phyloP scores from a whole-genome alignment of 30 jellyfish, hydroid and myxozoan genomes.

The Chironex yamaguchii region DNA sequence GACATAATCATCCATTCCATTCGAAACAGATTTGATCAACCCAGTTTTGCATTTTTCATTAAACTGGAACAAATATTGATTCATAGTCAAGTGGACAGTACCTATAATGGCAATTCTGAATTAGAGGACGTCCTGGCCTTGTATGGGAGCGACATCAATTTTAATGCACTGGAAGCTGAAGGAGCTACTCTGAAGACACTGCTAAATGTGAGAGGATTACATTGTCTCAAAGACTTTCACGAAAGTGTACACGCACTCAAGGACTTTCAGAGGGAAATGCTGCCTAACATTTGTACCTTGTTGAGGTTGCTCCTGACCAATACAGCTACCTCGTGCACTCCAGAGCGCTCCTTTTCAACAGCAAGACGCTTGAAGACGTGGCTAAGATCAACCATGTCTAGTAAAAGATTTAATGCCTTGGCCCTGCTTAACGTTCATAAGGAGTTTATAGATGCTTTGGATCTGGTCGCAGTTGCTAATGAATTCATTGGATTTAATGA shows the following conservation, averaged over 20 bases:
- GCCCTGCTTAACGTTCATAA: background rate
- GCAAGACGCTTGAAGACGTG: background rate
- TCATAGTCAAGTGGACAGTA: background rate
- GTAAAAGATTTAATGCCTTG: background rate
- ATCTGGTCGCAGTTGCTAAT: background rate
- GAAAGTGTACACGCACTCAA: background rate
- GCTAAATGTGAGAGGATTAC: background rate
- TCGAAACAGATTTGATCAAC: background rate
- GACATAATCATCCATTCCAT: background rate
- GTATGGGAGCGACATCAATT: background rate
- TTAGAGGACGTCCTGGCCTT: background rate
- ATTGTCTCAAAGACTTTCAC: background rate
- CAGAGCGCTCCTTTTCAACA: background rate
- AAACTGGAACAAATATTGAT: too few relatives aligned
- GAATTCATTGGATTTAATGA: too few relatives aligned
- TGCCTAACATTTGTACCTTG: background rate
- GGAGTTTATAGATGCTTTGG: background rate
- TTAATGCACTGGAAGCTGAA: too few relatives aligned
- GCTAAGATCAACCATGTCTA: too few relatives aligned
- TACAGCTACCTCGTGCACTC: conserved; percentile 4
- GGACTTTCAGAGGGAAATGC: background rate
- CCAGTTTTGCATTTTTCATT: background rate
- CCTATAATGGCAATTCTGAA: background rate
- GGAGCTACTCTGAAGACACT: background rate
- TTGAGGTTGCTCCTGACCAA: background rate